A percentile compares a stretch with the other conserved stretches of the same genome.
These are phyloP conservation scores for Steromphala cineraria DNA, from an alignment of 2,888 invertebrate species.

Conservation along the genomic window DNA sequence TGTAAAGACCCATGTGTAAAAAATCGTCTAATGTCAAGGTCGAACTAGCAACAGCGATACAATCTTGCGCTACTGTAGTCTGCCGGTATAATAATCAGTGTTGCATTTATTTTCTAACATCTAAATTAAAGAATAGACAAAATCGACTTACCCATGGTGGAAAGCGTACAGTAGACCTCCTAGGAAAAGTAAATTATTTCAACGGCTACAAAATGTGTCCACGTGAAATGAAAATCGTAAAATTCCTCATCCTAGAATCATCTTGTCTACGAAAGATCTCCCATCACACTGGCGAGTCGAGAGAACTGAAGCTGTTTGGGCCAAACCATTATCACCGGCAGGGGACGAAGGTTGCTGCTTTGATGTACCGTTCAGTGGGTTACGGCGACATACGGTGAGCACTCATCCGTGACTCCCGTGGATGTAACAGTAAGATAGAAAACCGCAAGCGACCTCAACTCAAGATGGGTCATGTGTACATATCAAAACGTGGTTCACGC, in stretches of 20 bases:
- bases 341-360: background rate
- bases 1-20: background rate
- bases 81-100: background rate
- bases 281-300: background rate
- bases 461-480: background rate
- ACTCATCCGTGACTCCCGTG: background rate
- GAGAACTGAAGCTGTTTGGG: constrained; percentile 2
- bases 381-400: background rate
- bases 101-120: background rate
- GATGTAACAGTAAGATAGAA: background rate
- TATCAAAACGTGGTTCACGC: background rate
- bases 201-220: background rate
- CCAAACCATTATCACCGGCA: background rate
- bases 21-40: background rate
- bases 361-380: background rate
- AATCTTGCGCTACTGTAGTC: background rate
- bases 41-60: background rate
- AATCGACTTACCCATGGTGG: constrained; percentile 1
- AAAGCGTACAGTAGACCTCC: background rate
- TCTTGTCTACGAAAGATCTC: constrained; percentile 3
- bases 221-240: background rate
- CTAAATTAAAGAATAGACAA: background rate
- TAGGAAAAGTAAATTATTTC: background rate
- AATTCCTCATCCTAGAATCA: background rate
- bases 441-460: background rate